Percentiles rank a stretch among this genome's conserved stretches.
Conservation (phyloP, 2,113 vertebrate species). For the Poecile atricapillus region DNA sequence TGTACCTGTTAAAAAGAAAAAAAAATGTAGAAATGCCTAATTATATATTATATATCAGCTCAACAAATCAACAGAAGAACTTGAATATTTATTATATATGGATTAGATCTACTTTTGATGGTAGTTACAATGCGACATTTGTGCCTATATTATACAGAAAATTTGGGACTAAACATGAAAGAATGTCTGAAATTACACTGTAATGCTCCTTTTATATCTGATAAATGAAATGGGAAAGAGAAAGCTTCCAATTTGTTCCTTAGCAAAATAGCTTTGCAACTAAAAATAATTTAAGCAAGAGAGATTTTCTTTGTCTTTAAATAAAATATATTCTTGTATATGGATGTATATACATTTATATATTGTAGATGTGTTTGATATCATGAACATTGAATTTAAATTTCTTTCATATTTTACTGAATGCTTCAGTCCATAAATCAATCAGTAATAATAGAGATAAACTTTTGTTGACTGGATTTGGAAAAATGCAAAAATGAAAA, state of each 20-base stretch:
- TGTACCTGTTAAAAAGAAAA: background rate
- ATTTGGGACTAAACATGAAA: background rate
- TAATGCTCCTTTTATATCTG: accelerated
- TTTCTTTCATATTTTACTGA: background rate
- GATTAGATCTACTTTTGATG: background rate
- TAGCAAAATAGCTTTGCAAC: background rate
- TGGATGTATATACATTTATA: background rate
- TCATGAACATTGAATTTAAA: background rate
- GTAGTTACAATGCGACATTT: background rate
- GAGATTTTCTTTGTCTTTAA: background rate
- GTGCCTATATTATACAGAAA: background rate
- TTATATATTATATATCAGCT: background rate
- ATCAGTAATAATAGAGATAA: background rate
- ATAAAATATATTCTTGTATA: background rate
- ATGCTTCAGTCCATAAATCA: background rate
- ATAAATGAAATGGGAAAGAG: background rate
- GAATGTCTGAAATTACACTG: background rate
- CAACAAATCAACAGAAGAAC: background rate
- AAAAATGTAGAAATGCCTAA: background rate
- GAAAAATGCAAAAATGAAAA: background rate
- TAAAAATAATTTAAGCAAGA: background rate
- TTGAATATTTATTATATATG: background rate
- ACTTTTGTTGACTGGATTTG: background rate
- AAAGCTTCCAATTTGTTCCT: background rate
- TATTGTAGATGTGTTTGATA: background rate